These are phyloP conservation scores for Schizothorax lantsangensis DNA, from an alignment of 2,797 vertebrate species.

Conservation along the genomic window DNA sequence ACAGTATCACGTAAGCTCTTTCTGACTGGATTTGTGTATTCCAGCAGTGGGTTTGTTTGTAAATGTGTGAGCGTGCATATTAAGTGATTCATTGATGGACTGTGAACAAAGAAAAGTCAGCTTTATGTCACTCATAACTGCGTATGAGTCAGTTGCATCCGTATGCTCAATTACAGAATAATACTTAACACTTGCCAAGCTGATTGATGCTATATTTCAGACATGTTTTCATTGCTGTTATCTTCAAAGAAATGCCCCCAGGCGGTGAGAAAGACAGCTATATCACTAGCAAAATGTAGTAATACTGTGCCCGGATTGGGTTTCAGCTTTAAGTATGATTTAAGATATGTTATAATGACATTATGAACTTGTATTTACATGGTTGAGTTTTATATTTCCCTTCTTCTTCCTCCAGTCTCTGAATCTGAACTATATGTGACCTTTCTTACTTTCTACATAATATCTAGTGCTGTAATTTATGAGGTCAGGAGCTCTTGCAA, in stretches of 20 bases:
- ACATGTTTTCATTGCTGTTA: constrained; percentile 11
- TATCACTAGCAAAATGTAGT: background rate
- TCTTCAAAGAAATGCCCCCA: background rate
- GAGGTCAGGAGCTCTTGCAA: background rate
- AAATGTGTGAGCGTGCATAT: constrained; percentile 44
- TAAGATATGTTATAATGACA: background rate
- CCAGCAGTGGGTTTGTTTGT: constrained; percentile 43
- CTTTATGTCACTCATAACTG: constrained; percentile 31
- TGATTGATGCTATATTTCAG: constrained; percentile 25
- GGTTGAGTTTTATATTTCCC: background rate
- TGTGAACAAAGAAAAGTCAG: constrained; percentile 39
- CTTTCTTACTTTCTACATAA: constrained; percentile 6
- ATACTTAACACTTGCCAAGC: background rate
- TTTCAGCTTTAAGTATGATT: constrained; percentile 5
- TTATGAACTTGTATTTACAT: background rate
- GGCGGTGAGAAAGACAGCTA: background rate
- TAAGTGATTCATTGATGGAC: constrained; percentile 37
- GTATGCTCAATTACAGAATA: constrained; percentile 30
- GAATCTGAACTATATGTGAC: constrained; percentile 17
- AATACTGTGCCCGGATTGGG: background rate
- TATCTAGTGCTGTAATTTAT: background rate
- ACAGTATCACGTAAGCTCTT: constrained; percentile 35
- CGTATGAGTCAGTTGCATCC: constrained; percentile 6
- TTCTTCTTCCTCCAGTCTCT: background rate
- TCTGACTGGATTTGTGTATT: constrained; percentile 40